Base-by-base conservation (phyloP, 1,140 invertebrate species). In the Drosophila erecta region DNA sequence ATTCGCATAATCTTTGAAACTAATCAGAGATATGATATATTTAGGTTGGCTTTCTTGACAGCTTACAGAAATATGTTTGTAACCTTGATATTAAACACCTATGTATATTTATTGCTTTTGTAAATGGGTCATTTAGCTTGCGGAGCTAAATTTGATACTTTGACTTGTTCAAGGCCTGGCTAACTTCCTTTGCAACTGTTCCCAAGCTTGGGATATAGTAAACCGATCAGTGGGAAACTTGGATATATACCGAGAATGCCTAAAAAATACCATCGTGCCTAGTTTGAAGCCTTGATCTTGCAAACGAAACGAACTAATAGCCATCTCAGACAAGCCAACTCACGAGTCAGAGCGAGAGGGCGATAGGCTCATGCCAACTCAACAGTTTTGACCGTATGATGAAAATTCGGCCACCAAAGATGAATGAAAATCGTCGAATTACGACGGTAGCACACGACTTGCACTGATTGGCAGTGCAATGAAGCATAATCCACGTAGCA, bases 311-410 rank as follows among this genome's bases (percentile, higher is more conserved):
- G 12, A 51, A 14, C 17, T 41, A 35, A 35, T 8, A 11, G n/a
- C 44, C 35, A 7, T 50, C 24, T 3, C 24, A 65, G 17, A 11
- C n/a, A 1, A 2, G 11, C 17, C 1, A 7, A 62, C 7, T n/a
- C 58, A 74, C 53, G 40, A 56, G 66, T 69, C 30, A 44, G 81
- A 81, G 64, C 10, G 58, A 87, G 70, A 56, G n/a, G 40, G 33
- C 40, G 37, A 37, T 38, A 60, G 27, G 30, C 17, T 47, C 40
- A 33, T 86, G 83, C 84, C 81, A 86, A 81, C 83, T 58, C 84
- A 87, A 87, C 79, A 87, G 43, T 83, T 89, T 14, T n/a, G 11
- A 38, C 30, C 27, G 37, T 12, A 7, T 20, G 5, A 20, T 14
- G 30, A 44, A 57, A 71, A 38, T 41, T n/a, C 7, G 14, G 2